phyloP scores from a whole-genome alignment of 2,797 vertebrate species.

The Tolypeutes matacus region DNA sequence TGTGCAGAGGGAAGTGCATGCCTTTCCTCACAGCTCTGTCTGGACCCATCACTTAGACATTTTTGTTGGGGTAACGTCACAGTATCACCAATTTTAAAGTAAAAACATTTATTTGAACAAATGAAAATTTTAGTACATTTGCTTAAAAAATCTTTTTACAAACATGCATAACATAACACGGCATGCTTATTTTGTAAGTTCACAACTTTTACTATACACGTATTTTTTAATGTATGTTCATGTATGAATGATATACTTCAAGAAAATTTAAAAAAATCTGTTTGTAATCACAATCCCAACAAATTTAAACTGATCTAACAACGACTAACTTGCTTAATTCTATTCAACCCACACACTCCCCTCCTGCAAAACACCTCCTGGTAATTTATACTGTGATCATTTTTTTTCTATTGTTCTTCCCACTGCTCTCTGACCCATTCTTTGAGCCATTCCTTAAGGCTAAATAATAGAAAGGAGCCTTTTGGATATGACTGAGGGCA shows the following conservation, averaged over 20 bases:
- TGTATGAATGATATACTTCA: too few species aligned
- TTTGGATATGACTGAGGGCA: neutral
- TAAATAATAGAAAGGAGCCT: neutral
- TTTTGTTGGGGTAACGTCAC: neutral
- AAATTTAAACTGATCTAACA: neutral
- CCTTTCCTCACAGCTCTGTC: neutral
- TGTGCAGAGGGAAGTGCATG: neutral
- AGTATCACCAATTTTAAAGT: neutral
- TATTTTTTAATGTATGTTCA: too few species aligned
- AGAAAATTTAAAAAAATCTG: neutral
- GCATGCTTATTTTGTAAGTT: too few species aligned
- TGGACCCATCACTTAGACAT: neutral
- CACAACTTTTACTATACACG: too few species aligned
- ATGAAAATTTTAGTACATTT: constrained; percentile 30
- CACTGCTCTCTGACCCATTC: neutral
- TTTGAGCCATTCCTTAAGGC: neutral
- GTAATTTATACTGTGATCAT: neutral
- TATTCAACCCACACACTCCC: neutral
- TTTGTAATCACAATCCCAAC: neutral
- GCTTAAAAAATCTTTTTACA: neutral
- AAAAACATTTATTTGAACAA: neutral
- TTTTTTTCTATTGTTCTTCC: neutral
- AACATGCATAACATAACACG: too few species aligned
- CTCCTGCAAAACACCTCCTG: neutral
- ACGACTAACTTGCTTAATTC: neutral